phyloP scores from a whole-genome alignment of 2,888 invertebrate genomes.

The Trachelus troglodyta region DNA sequence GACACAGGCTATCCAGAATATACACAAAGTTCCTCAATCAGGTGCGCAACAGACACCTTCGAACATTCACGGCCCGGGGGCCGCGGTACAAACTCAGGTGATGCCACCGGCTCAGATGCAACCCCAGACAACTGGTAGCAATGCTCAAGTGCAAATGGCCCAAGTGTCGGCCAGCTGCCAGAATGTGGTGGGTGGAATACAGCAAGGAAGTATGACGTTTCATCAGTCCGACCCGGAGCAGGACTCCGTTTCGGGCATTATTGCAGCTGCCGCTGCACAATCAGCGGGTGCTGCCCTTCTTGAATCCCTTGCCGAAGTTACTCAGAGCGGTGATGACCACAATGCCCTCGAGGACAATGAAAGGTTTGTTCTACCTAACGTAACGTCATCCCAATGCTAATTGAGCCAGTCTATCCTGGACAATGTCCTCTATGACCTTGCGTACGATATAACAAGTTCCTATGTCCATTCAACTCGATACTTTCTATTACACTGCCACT shows the following conservation, averaged over 20 bases:
- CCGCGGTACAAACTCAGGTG: constrained; percentile 54
- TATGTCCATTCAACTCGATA: neutral
- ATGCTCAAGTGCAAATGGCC: constrained; percentile 51
- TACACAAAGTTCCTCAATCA: constrained; percentile 61
- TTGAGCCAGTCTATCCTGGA: neutral
- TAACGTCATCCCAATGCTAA: neutral
- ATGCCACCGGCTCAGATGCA: constrained; percentile 68
- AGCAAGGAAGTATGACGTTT: constrained; percentile 47
- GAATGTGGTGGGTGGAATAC: constrained; percentile 46
- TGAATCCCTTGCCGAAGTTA: constrained; percentile 64
- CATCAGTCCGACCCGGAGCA: constrained; percentile 56
- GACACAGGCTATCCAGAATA: constrained; percentile 58
- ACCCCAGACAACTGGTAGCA: constrained; percentile 65
- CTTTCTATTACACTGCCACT: neutral
- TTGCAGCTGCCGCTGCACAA: constrained; percentile 41
- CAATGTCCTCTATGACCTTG: neutral
- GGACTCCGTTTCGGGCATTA: constrained; percentile 54
- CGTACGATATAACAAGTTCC: neutral
- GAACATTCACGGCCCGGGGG: constrained; percentile 45
- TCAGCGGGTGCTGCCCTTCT: constrained; percentile 59
- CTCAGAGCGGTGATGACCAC: constrained; percentile 61
- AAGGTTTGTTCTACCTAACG: constrained; percentile 55
- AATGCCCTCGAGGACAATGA: constrained; percentile 66
- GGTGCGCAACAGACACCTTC: constrained; percentile 42
- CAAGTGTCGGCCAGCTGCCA: constrained; percentile 54